Conservation (phyloP, 2,797 vertebrate species). For the Sebastolobus altivelis region DNA sequence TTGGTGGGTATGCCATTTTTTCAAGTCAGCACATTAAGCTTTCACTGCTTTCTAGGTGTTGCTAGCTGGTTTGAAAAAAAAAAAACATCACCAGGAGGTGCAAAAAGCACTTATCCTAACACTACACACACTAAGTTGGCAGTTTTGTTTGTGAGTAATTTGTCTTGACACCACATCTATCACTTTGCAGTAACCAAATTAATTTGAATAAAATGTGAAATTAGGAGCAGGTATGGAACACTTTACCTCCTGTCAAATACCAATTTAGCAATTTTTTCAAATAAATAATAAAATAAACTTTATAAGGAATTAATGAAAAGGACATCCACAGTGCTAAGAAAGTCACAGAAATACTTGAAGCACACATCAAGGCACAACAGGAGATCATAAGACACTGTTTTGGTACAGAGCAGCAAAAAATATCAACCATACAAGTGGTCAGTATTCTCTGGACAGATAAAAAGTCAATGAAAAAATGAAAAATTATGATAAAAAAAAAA, state of each 20-base stretch:
- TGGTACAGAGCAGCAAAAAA: not conserved
- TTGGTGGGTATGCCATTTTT: not conserved
- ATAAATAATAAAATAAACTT: not conserved
- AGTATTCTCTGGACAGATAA: not conserved
- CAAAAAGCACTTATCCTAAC: not conserved
- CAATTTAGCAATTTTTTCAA: not conserved
- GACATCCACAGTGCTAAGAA: not conserved
- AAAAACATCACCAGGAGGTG: not conserved
- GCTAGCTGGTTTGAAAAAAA: not conserved
- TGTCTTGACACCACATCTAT: conserved; percentile 10
- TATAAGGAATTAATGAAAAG: not conserved
- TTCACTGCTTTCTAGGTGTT: conserved; percentile 12
- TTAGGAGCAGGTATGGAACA: not conserved
- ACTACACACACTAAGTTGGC: not conserved
- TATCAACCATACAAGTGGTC: not conserved
- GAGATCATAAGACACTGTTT: not conserved
- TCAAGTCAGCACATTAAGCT: not conserved
- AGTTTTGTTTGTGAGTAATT: conserved; percentile 6
- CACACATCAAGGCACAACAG: not conserved
- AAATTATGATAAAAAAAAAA: no score
- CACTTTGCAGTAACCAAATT: not conserved
- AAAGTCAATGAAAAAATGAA: not conserved
- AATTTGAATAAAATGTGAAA: conserved; percentile 3
- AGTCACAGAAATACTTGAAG: not conserved
- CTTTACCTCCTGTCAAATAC: not conserved